A percentile compares a stretch with the other conserved stretches of the same genome.
Conservation (phyloP, 2,113 vertebrate species). For the Sinocyclocheilus anophthalmus region DNA sequence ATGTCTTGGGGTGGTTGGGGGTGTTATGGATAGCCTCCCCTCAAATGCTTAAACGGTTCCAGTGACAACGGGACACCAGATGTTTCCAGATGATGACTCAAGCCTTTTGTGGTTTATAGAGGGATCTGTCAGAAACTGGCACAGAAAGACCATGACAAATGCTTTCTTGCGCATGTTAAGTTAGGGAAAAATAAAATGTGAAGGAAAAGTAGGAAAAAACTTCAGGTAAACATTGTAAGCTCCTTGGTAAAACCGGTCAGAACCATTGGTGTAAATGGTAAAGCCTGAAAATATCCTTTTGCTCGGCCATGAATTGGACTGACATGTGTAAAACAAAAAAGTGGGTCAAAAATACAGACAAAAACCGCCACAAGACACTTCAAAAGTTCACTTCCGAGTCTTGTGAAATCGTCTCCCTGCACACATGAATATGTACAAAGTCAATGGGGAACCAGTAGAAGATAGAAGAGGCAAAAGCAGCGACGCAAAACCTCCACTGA, state of each 20-base stretch:
- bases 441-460: constrained; percentile 17
- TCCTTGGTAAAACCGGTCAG: neutral
- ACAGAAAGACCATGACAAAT: neutral
- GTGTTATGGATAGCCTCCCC: neutral
- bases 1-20: neutral
- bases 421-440: constrained; percentile 28
- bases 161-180: neutral
- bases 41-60: neutral
- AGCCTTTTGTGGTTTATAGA: neutral
- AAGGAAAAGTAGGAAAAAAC: neutral
- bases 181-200: neutral
- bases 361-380: neutral
- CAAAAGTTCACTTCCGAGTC: neutral
- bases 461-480: constrained; percentile 38
- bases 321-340: neutral
- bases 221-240: neutral
- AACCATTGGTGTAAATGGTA: neutral
- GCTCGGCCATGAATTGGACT: neutral
- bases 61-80: neutral
- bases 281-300: neutral
- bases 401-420: neutral
- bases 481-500: neutral
- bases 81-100: constrained; percentile 31
- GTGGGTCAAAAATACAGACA: neutral
- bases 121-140: neutral